Evolutionary conservation across 1,140 invertebrate genomes (phyloP), one percentile per base, ranked within the genome.

Genomic region (Littorina saxatilis): DNA sequence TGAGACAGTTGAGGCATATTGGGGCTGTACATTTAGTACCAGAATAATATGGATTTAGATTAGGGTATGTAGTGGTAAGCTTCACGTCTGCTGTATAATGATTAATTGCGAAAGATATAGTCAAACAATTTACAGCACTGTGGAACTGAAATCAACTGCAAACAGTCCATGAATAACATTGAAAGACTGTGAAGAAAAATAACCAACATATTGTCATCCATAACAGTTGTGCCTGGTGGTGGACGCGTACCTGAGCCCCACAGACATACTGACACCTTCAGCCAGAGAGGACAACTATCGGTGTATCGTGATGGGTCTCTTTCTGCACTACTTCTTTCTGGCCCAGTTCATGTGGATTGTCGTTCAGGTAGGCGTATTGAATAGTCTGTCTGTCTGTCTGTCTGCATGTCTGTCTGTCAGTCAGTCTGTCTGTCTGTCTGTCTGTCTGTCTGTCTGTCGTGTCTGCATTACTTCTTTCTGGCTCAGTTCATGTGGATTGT

Each of bases 261-360:
- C 74, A 37, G 81, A 91, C 29, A 88, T 91, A 39, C 82, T 92
- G n/a, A 85, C 87, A 3, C 70, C 76, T 50, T 82, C 61, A 13
- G 40, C 82, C 1, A 75, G 78, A 9, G 75, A 87, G 29, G 84
- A 90, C 76, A 91, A 92, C 79, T 89, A 89, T 73, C 81, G 88
- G 32, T 94, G 94, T 85, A 90, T 92, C 58, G 86, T 91, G 0
- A 90, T 96, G 94, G 96, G 96, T 74, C 94, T 96, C 66, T 93
- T 95, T 86, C 96, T 97, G 93, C 98, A 99, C 91, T 98, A 98
- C 94, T 96, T 97, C 92, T 98, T 98, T 92, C 93, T 99, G 88
- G 95, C 96, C 39, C 96, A 97, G 81, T 99, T 99, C 94, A 98
- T 98, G 91, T 99, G 98, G 98, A 96, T 99, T 80, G 97, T 90